phyloP scores from a whole-genome alignment of 2,797 vertebrate genomes.

The Coluber constrictor region DNA sequence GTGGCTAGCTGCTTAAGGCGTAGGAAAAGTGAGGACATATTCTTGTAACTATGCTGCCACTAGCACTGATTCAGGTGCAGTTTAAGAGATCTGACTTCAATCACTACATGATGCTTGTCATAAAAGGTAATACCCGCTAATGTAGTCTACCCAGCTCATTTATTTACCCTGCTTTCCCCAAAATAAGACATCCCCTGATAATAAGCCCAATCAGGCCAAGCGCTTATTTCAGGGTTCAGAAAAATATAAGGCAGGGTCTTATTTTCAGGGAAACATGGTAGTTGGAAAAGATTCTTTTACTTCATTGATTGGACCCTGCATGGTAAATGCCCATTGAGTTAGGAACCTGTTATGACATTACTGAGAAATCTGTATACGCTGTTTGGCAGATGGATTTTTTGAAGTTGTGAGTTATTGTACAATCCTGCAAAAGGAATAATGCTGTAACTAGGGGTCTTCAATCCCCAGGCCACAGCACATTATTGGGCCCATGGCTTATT shows the following conservation, averaged over 20 bases:
- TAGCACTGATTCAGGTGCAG: background rate
- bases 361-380: background rate
- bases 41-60: background rate
- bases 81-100: background rate
- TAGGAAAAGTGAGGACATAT: background rate
- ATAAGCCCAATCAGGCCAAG: too few species aligned
- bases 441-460: background rate
- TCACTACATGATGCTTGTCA: background rate
- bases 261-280: too few species aligned
- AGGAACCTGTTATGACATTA: background rate
- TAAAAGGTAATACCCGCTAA: background rate
- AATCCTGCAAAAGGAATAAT: background rate
- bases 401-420: background rate
- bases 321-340: background rate
- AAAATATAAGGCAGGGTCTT: too few species aligned
- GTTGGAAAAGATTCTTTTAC: background rate
- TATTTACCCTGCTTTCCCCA: background rate
- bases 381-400: background rate
- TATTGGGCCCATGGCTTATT: background rate
- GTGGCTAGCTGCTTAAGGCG: background rate
- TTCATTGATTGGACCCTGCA: background rate
- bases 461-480: too few species aligned
- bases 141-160: background rate
- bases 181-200: too few species aligned
- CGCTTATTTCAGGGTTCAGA: too few species aligned